Evolutionary conservation across 2,113 vertebrate species (phyloP).

Genomic region (Kryptolebias marmoratus): DNA sequence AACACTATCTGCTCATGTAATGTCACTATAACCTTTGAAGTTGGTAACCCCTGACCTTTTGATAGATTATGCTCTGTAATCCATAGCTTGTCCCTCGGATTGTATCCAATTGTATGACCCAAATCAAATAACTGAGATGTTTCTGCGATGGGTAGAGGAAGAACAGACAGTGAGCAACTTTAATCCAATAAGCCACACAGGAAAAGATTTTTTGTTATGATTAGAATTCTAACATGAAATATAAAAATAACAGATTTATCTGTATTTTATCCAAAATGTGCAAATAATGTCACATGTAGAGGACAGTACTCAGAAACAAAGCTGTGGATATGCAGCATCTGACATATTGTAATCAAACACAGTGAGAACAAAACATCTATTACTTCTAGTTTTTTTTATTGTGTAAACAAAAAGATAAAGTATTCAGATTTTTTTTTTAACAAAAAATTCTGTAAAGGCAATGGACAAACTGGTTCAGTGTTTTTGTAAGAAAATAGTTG

Average conservation of each 20-base stretch:
- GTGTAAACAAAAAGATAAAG: no score
- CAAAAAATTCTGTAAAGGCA: no score
- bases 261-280: background rate
- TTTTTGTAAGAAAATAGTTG: background rate
- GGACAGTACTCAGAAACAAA: slow-evolving; percentile 2
- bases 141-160: background rate
- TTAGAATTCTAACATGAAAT: background rate
- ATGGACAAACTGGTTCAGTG: background rate
- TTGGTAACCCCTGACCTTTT: background rate
- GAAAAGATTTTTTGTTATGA: background rate
- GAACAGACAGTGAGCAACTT: background rate
- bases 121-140: background rate
- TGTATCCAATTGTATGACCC: background rate
- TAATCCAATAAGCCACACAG: slow-evolving; percentile 3
- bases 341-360: background rate
- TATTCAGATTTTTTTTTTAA: no score
- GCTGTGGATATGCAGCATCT: background rate
- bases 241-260: background rate
- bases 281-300: background rate
- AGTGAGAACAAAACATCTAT: no score
- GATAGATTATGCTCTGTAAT: slow-evolving; percentile 16
- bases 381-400: no score
- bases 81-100: background rate
- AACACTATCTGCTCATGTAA: background rate
- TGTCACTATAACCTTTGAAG: background rate